A percentile compares a stretch with the other conserved stretches of the same genome.
These are phyloP conservation scores for Stercorarius parasiticus DNA, from an alignment of 2,113 vertebrate genomes.

Conservation along the genomic window DNA sequence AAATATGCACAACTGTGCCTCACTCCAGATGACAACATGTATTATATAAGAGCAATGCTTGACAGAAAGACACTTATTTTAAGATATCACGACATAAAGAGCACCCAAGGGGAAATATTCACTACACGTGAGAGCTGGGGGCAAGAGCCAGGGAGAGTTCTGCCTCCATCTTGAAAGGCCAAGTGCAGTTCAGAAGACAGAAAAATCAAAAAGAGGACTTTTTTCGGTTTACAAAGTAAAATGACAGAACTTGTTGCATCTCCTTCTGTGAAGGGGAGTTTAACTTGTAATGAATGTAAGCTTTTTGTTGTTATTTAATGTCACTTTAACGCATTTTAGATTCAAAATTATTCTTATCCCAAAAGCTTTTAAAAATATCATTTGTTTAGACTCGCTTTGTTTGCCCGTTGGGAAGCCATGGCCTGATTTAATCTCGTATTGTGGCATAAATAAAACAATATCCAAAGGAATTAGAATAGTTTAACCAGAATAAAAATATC, in stretches of 20 bases:
- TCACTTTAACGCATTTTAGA: constrained; percentile 14
- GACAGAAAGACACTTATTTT: constrained; percentile 55
- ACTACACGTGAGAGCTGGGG: not conserved
- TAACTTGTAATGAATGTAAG: not conserved
- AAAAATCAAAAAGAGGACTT: not conserved
- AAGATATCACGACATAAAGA: constrained; percentile 48
- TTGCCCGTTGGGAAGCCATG: constrained; percentile 38
- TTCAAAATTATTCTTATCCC: constrained; percentile 49
- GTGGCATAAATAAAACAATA: constrained; percentile 56
- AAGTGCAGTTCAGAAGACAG: not conserved
- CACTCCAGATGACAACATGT: constrained; percentile 70
- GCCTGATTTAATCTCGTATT: constrained; percentile 35
- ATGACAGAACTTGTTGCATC: not conserved
- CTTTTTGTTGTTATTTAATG: constrained; percentile 12
- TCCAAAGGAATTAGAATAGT: constrained; percentile 44
- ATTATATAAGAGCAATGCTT: constrained; percentile 63
- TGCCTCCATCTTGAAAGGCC: not conserved
- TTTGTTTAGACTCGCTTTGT: constrained; percentile 19
- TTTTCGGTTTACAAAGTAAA: not conserved
- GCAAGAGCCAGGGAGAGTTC: constrained; percentile 14
- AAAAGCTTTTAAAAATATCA: constrained; percentile 38
- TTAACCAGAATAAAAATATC: constrained; percentile 33
- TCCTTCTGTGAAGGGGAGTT: not conserved
- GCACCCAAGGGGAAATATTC: constrained; percentile 31
- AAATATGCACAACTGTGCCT: constrained; percentile 66